Evolutionary conservation across 2,888 invertebrate genomes (phyloP), one percentile per base, ranked within the genome.

Genomic region (Seira sanloemensis): DNA sequence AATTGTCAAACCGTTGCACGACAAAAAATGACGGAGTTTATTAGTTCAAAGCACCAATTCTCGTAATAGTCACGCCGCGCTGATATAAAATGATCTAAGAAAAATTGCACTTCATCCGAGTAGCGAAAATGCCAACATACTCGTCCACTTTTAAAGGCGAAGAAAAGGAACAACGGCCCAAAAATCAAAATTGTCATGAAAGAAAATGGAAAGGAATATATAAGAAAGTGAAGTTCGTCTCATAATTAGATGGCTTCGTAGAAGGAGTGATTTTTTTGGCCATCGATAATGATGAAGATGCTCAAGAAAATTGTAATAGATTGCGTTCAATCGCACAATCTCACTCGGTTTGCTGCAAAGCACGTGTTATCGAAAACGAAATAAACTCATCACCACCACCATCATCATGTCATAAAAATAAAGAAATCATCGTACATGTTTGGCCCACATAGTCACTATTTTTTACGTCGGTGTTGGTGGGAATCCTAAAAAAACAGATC

Each of bases 401-500:
- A n/a, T n/a, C 58, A n/a, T 58, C 58, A 58, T 58, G 58, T n/a
- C 58, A 58, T 58, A 58, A 58, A 58, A 16, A 25, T 62, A 18
- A 72, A 72, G 50, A 71, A 72, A 72, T 46, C 37, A 27, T 37
- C 69, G 37, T 37, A 37, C 58, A n/a, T 58, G 58, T n/a, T 58
- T 79, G 80, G 54, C 74, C 68, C 75, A 75, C 74, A 80, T 74
- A 74, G 2, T 74, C 62, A 58, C 74, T 58, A 7, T 21, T 69
- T 65, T 46, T 75, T 62, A 62, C 23, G 21, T n/a, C 7, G 46
- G 54, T 18, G 27, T 25, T n/a, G n/a, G 19, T 67, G 25, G 2
- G 23, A 25, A 79, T 21, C 65, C 24, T 50, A 37, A 50, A 69
- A 81, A 69, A 75, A 75, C 62, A 75, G 25, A 69, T 68, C 75